Evolutionary conservation across 2,113 vertebrate genomes (phyloP), one percentile per base, ranked within the genome.

Genomic region (Alligator sinensis): DNA sequence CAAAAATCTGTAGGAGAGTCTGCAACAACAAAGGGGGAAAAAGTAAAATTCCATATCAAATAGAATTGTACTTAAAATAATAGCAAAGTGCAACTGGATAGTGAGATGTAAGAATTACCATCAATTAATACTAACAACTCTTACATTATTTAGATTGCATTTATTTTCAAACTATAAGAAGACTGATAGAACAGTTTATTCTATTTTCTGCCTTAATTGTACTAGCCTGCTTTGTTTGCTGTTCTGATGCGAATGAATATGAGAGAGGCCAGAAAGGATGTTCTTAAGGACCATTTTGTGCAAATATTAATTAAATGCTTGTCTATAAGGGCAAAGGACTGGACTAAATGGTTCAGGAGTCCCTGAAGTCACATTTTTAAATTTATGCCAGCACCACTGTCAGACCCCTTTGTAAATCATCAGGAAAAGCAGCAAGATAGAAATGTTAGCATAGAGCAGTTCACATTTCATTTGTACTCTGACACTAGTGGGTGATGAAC

Each of bases 1-100:
- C 98, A 54, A 97, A 57, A 88, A 99, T 98, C 94, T 98, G 98
- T 14, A 99, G 98, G 74, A 98, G 96, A 21, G 98, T 98, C 99
- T 99, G 97, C 55, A 98, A 97, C 4, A 91, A 95, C 82, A 97
- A 92, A 94, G 95, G 94, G 96, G 80, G 94, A 80, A 94, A 87
- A 85, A 88, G 80, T 55, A 85, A 86, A 68, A n/a, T 27, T 89
- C 27, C 70, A 97, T 28, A 92, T 12, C 81, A 77, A 86, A 80
- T 57, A 84, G 88, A 95, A 84, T 92, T 96, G 55, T 66, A 83
- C 90, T 95, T 86, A 89, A 58, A 91, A 93, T 47, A 94, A 96
- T 60, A 28, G 93, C n/a, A 94, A 93, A 92, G 72, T 72, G 89
- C 27, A 80, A 57, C 91, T 86, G 86, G 72, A 94, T 83, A 90